phyloP scores from a whole-genome alignment of 1,140 invertebrate genomes.

The Papilio xuthus region DNA sequence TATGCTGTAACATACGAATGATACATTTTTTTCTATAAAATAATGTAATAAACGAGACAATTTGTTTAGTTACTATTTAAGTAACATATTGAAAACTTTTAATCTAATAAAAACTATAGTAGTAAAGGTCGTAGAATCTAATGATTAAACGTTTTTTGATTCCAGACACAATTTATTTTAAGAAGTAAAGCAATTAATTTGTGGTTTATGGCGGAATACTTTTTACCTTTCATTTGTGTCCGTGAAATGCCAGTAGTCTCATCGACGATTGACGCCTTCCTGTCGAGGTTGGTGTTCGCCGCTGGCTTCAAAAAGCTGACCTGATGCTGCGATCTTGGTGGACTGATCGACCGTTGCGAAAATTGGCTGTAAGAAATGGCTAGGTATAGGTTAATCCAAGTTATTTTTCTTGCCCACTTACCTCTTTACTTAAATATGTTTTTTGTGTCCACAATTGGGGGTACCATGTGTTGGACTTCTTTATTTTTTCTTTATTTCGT shows the following conservation, averaged over 20 bases:
- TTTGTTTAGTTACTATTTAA: no score
- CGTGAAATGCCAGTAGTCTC: constrained; percentile 85
- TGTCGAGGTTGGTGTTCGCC: constrained; percentile 67
- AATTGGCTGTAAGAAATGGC: constrained; percentile 53
- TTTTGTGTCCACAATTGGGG: not conserved
- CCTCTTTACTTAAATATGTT: not conserved
- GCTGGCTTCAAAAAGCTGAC: constrained; percentile 75
- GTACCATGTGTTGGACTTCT: not conserved
- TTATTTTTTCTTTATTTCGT: no score
- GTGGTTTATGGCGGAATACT: not conserved
- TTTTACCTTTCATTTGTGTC: constrained; percentile 89
- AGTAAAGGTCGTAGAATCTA: no score
- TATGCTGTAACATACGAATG: no score
- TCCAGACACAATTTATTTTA: no score
- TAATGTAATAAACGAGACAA: no score
- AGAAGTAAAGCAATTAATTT: not conserved
- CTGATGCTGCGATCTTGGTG: constrained; percentile 59
- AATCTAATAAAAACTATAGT: no score
- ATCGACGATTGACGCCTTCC: constrained; percentile 77
- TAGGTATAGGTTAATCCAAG: constrained; percentile 1
- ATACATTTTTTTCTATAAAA: no score
- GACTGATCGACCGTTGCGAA: constrained; percentile 56
- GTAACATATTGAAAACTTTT: no score
- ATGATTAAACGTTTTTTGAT: no score
- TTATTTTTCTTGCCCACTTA: not conserved